These are phyloP conservation scores for Platygyra sinensis DNA, from an alignment of 64 coral and sea anemone species.

Conservation along the genomic window DNA sequence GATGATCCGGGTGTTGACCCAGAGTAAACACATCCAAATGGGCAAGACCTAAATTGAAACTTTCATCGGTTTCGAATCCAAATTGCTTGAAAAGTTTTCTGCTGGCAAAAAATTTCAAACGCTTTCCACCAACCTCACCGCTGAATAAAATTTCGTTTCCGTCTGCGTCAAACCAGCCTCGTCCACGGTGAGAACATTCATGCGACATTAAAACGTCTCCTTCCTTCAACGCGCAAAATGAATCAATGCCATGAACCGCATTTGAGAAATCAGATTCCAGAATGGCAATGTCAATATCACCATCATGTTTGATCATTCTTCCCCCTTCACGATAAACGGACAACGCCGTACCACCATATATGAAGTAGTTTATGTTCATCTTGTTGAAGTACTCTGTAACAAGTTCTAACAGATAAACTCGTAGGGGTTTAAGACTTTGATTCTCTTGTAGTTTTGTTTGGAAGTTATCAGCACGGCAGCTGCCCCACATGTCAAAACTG, in stretches of 20 bases:
- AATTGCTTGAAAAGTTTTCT: constrained; percentile 8
- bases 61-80: not conserved
- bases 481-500: constrained; percentile 39
- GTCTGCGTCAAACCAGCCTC: constrained; percentile 8
- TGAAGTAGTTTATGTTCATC: constrained; percentile 3
- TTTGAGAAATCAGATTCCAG: constrained; percentile 29
- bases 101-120: not conserved
- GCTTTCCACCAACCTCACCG: constrained; percentile 3
- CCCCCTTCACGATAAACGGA: constrained; percentile 43
- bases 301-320: constrained; percentile 37
- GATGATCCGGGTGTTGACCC: constrained; percentile 19
- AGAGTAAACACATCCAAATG: constrained; percentile 32
- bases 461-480: not conserved
- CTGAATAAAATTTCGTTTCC: constrained; percentile 14
- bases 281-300: constrained; percentile 23
- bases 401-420: constrained; percentile 10
- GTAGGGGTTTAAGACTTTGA: not conserved
- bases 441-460: constrained; percentile 6
- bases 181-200: not conserved
- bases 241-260: constrained; percentile 15
- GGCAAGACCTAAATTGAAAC: not conserved
- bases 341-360: constrained; percentile 27
- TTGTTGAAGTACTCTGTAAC: not conserved
- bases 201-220: not conserved
- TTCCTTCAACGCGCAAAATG: not conserved